Evolutionary conservation across 2,888 invertebrate genomes (phyloP), one percentile per base, ranked within the genome.

Genomic region (Gandaritis pyraliata): DNA sequence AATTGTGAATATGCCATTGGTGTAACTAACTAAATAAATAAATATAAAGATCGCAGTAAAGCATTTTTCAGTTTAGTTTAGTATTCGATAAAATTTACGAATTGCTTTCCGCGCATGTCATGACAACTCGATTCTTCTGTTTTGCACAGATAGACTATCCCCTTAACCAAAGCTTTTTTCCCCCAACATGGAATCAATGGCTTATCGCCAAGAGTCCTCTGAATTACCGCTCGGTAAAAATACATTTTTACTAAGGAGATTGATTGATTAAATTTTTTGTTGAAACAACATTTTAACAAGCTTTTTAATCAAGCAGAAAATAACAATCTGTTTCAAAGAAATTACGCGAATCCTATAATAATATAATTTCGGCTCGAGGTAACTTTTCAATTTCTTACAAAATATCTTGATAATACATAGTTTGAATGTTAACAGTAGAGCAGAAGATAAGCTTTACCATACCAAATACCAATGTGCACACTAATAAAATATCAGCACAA

Each of bases 401-500:
- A 43, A 16, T 43, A 43, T 10, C 15, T 15, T n/a, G n/a, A 38
- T 41, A 15, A 15, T 13, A n/a, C n/a, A n/a, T n/a, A 15, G 13
- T 38, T 38, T 38, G 5, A 38, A 12, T 38, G 38, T n/a, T 38
- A n/a, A 38, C n/a, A 38, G 0, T n/a, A 38, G 12, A n/a, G n/a
- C n/a, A n/a, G 12, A 38, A 38, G 5, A 23, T 23, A n/a, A n/a
- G n/a, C n/a, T 23, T 2, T 23, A 23, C 4, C 4, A 23, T 23
- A 23, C 3, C 6, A 3, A 23, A 5, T 23, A 23, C 68, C 64
- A 72, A 69, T 72, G 71, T 67, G 64, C 48, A 65, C 62, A 58
- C 66, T 71, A 73, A 61, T 61, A 59, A 75, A 68, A 48, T 29
- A 75, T 77, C 69, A 69, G 73, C 70, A 73, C 74, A 68, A 73